Evolutionary conservation across 2,113 vertebrate genomes (phyloP).

Genomic region (Malurus elegans): DNA sequence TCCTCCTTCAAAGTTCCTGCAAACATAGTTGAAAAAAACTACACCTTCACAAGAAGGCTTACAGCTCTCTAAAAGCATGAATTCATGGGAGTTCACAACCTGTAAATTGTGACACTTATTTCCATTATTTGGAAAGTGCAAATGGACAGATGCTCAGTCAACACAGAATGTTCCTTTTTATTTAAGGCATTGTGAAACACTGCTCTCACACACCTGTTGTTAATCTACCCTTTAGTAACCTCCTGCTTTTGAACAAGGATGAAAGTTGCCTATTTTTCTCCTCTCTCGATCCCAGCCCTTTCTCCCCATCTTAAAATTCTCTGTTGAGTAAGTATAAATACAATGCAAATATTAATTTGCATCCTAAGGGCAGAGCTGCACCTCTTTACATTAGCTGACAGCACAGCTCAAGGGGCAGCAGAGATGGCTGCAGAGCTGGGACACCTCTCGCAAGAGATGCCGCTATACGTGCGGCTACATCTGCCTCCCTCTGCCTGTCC

Average conservation of each 20-base stretch:
- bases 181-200: not conserved
- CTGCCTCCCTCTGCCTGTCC: not conserved
- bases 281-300: not conserved
- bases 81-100: not conserved
- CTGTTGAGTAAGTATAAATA: not conserved
- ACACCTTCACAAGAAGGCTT: not conserved
- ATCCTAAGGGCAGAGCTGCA: not conserved
- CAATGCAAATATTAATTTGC: not conserved
- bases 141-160: not conserved
- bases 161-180: not conserved
- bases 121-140: not conserved
- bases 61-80: not conserved
- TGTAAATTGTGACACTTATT: not conserved
- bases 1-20: not conserved
- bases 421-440: not conserved
- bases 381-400: not conserved
- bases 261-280: not conserved
- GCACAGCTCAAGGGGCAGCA: not conserved
- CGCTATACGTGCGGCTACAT: rapidly evolving
- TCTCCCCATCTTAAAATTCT: rapidly evolving
- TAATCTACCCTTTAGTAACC: not conserved
- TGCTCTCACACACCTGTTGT: not conserved
- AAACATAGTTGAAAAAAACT: not conserved
- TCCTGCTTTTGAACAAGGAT: not conserved
- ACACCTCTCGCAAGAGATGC: rapidly evolving